Conservation (phyloP, 92 coral and sea anemone species). For the Zoanthus solanderi region DNA sequence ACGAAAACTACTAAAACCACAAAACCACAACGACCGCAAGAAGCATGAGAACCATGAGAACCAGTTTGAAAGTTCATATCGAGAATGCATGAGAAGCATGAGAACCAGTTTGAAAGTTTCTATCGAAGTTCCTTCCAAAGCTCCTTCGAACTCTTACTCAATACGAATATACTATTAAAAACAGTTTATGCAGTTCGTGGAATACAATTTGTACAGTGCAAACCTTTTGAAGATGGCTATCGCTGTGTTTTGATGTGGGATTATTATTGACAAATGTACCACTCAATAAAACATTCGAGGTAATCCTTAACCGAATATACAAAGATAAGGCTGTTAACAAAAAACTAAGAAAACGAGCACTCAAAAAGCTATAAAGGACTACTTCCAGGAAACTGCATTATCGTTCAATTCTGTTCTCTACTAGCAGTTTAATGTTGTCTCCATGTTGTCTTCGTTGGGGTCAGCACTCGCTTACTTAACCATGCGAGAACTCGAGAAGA, state of each 20-base stretch:
- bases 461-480: neutral
- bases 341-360: neutral
- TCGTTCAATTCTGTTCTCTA: neutral
- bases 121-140: too few species aligned
- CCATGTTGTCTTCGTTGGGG: neutral
- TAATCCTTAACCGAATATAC: neutral
- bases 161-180: too few species aligned
- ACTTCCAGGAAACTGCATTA: neutral
- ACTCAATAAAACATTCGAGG: neutral
- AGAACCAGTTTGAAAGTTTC: too few species aligned
- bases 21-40: too few species aligned
- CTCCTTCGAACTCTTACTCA: too few species aligned
- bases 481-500: neutral
- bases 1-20: too few species aligned
- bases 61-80: too few species aligned
- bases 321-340: slow-evolving; percentile 1
- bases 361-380: neutral
- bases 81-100: too few species aligned
- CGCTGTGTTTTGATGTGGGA: slow-evolving; percentile 8
- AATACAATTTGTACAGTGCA: neutral
- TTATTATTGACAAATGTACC: neutral
- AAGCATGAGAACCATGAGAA: too few species aligned
- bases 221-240: neutral
- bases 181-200: too few species aligned
- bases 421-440: neutral